Evolutionary conservation across 2,888 invertebrate species (phyloP).

Genomic region (Cheilosia vulpina): DNA sequence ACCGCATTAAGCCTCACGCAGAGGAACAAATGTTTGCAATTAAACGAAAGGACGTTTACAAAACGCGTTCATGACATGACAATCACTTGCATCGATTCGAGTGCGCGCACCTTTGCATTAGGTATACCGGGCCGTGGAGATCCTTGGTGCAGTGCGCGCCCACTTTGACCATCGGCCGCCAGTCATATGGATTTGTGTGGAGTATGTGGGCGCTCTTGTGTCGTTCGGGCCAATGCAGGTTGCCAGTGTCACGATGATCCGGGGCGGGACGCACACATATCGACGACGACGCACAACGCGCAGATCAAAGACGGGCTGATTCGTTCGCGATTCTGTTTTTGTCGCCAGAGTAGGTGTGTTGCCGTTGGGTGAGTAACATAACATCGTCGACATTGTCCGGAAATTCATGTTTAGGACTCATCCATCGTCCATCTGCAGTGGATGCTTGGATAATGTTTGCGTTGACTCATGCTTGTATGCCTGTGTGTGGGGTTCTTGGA

Average conservation of each 20-base stretch:
- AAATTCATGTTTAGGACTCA: slow-evolving; percentile 72
- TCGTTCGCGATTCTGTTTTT: slow-evolving; percentile 69
- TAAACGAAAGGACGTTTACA: slow-evolving; percentile 73
- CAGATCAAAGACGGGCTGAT: slow-evolving; percentile 70
- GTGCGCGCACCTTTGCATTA: slow-evolving; percentile 41
- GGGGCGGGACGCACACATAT: slow-evolving; percentile 34
- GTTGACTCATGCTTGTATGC: slow-evolving; percentile 42
- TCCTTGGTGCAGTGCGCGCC: slow-evolving; percentile 60
- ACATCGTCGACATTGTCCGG: slow-evolving; percentile 67
- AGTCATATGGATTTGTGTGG: slow-evolving; percentile 7
- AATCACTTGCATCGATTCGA: slow-evolving; percentile 67
- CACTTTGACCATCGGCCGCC: slow-evolving; percentile 40
- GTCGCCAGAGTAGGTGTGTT: slow-evolving; percentile 72
- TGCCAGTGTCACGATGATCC: slow-evolving; percentile 58
- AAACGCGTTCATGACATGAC: slow-evolving; percentile 73
- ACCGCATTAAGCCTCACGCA: slow-evolving; percentile 2
- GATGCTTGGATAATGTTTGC: slow-evolving; percentile 43
- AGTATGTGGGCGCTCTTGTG: slow-evolving; percentile 26
- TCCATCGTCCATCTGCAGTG: slow-evolving; percentile 63
- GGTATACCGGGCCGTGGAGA: slow-evolving; percentile 28
- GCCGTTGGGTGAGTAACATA: slow-evolving; percentile 62
- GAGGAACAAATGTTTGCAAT: slow-evolving; percentile 71
- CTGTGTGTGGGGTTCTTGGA: slow-evolving; percentile 53
- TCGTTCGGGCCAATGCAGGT: slow-evolving; percentile 53
- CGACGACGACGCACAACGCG: not conserved